These are phyloP conservation scores for Caenorhabditis uteleia DNA, from an alignment of 2,888 invertebrate genomes.

Conservation along the genomic window DNA sequence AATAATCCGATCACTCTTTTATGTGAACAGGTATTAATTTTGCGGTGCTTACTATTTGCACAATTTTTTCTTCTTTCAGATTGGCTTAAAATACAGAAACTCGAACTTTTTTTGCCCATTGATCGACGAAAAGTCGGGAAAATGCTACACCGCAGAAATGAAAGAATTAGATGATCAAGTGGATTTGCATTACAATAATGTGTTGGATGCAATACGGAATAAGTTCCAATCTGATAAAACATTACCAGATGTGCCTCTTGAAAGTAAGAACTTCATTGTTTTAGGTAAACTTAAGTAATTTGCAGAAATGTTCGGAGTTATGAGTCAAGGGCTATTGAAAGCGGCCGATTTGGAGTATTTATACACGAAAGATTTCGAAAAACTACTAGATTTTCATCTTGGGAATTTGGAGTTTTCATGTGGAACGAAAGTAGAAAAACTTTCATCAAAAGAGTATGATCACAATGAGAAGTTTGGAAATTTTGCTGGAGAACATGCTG, in stretches of 20 bases:
- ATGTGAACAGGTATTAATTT: slow-evolving; percentile 71
- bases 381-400: slow-evolving; percentile 71
- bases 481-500: slow-evolving; percentile 72
- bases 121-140: slow-evolving; percentile 17
- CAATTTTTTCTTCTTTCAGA: not conserved
- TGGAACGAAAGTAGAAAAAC: slow-evolving; percentile 69
- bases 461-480: slow-evolving; percentile 73
- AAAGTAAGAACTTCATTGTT: slow-evolving; percentile 2
- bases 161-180: slow-evolving; percentile 29
- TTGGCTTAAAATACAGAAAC: slow-evolving; percentile 25
- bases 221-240: slow-evolving; percentile 18
- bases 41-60: not conserved
- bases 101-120: slow-evolving; percentile 28
- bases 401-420: slow-evolving; percentile 73
- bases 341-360: slow-evolving; percentile 9
- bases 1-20: slow-evolving; percentile 73
- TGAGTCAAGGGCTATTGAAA: slow-evolving; percentile 13
- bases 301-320: slow-evolving; percentile 27
- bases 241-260: slow-evolving; percentile 13
- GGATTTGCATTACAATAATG: slow-evolving; percentile 35
- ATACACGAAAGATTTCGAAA: slow-evolving; percentile 15
- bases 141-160: slow-evolving; percentile 10
- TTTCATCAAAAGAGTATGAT: slow-evolving; percentile 70
- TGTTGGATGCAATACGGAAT: slow-evolving; percentile 27
- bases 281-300: not conserved